Percentiles rank a stretch among this genome's conserved stretches.
Evolutionary conservation across 2,797 vertebrate species (phyloP).

Genomic region (Tamandua tetradactyla): DNA sequence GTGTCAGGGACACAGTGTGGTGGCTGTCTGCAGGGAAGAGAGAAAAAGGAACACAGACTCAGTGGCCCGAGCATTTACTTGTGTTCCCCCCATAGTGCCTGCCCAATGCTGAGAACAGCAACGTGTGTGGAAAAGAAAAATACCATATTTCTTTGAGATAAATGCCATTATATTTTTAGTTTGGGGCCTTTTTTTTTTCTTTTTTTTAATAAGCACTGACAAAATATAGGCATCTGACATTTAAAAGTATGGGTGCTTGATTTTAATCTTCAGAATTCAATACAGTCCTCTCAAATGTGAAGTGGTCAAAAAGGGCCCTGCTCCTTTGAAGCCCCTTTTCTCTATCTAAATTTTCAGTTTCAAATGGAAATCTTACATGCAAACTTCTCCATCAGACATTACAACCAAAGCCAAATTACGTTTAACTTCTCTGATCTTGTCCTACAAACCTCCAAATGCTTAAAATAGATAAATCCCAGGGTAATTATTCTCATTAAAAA

Average conservation of each 20-base stretch:
- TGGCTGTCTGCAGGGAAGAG: constrained; percentile 90
- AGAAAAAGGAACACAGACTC: neutral
- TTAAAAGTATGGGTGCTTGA: neutral
- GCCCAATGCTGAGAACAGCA: neutral
- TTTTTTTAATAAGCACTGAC: neutral
- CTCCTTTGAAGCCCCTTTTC: neutral
- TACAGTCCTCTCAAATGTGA: neutral
- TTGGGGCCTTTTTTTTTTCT: neutral
- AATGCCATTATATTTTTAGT: neutral
- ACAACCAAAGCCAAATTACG: neutral
- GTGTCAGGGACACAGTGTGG: constrained; percentile 96
- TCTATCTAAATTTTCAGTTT: neutral
- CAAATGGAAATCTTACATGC: neutral
- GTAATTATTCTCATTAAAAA: neutral
- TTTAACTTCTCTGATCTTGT: neutral
- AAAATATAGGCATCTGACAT: neutral
- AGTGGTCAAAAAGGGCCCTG: neutral
- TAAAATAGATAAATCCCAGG: neutral
- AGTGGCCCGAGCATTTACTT: neutral
- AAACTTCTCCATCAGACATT: neutral
- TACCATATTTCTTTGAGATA: neutral
- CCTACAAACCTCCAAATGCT: constrained; percentile 9
- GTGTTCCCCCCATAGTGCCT: neutral
- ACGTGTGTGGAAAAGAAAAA: neutral
- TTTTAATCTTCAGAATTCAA: constrained; percentile 10